phyloP scores from a whole-genome alignment of 2,888 invertebrate genomes.

The Tanypteryx hageni region DNA sequence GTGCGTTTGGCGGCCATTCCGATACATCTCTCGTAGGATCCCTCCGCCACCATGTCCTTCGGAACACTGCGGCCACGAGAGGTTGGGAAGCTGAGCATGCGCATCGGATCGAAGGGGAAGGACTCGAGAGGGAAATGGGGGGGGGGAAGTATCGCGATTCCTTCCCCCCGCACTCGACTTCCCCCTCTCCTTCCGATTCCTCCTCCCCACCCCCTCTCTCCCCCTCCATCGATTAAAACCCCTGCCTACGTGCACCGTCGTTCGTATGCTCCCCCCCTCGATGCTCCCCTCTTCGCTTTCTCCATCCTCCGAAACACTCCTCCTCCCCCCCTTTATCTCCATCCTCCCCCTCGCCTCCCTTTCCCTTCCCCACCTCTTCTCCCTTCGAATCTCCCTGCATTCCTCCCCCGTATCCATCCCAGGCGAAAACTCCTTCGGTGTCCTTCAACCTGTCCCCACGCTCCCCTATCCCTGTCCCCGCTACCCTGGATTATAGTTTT shows the following conservation, averaged over 20 bases:
- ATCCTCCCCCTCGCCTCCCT: not conserved
- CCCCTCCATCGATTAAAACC: conserved; percentile 23
- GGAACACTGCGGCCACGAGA: conserved; percentile 51
- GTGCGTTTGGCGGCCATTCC: conserved; percentile 68
- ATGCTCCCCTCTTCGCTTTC: not conserved
- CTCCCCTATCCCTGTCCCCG: too few species aligned
- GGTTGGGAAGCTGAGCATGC: not conserved
- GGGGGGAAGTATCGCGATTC: not conserved
- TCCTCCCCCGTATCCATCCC: too few species aligned
- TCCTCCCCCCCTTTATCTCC: not conserved
- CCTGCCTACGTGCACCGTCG: not conserved
- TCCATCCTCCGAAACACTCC: not conserved
- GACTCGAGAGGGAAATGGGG: not conserved
- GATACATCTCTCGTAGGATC: conserved; percentile 68
- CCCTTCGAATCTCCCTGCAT: not conserved
- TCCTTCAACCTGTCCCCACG: too few species aligned
- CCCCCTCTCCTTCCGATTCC: not conserved
- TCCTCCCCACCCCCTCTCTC: not conserved
- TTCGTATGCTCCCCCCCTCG: not conserved
- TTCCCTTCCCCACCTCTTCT: not conserved
- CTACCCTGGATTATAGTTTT: too few species aligned
- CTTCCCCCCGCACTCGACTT: not conserved
- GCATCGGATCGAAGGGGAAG: not conserved
- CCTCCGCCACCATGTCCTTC: conserved; percentile 60
- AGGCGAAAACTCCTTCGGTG: too few species aligned